phyloP scores from a whole-genome alignment of 2,888 invertebrate species.

The Plusia festucae region DNA sequence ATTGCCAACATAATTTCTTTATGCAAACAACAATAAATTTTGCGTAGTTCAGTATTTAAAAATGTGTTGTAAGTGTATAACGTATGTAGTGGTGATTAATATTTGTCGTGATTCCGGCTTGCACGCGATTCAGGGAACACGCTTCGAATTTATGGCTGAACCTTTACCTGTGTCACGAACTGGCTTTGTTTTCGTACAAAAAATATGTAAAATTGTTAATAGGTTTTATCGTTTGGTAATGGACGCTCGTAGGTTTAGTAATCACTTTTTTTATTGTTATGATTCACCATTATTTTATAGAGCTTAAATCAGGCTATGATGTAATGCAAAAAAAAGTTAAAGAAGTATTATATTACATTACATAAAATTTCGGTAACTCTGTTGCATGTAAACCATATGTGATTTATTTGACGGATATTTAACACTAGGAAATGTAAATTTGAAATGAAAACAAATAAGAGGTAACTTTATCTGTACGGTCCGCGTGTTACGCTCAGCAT shows the following conservation, averaged over 20 bases:
- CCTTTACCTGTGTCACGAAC: slow-evolving; percentile 69
- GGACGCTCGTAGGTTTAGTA: slow-evolving; percentile 17
- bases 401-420: slow-evolving; percentile 8
- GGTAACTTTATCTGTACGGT: slow-evolving; percentile 24
- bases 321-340: too few species aligned
- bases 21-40: slow-evolving; percentile 53
- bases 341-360: neutral
- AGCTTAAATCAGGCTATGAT: neutral
- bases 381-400: neutral
- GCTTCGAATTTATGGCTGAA: slow-evolving; percentile 50
- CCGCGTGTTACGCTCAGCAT: slow-evolving; percentile 49
- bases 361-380: neutral
- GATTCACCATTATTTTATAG: neutral
- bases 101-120: slow-evolving; percentile 55
- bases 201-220: slow-evolving; percentile 47
- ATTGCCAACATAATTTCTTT: slow-evolving; percentile 56
- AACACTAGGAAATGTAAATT: slow-evolving; percentile 18
- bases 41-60: slow-evolving; percentile 38
- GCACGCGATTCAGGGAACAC: slow-evolving; percentile 58
- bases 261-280: slow-evolving; percentile 2
- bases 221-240: slow-evolving; percentile 18
- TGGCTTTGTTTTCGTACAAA: slow-evolving; percentile 60
- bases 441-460: slow-evolving; percentile 14
- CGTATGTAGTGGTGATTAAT: slow-evolving; percentile 45
- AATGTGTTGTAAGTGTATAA: slow-evolving; percentile 42